A percentile compares a stretch with the other conserved stretches of the same genome.
Conservation (phyloP, 1,140 invertebrate genomes). For the Streblospio benedicti region DNA sequence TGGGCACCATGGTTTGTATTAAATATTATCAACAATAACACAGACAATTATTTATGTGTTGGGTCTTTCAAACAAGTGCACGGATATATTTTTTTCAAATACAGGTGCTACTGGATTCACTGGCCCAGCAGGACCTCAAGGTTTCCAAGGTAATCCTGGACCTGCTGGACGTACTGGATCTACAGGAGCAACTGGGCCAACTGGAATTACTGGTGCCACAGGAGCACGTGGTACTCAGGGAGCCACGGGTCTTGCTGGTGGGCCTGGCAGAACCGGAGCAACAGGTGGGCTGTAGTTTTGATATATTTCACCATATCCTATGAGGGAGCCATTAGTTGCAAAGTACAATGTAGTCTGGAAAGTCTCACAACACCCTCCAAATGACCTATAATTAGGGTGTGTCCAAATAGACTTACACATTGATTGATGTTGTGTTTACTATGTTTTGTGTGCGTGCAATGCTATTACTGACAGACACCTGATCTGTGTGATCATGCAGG, state of each 20-base stretch:
- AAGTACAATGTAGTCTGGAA: background rate
- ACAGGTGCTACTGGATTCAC: slow-evolving; percentile 12
- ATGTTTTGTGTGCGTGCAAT: no score
- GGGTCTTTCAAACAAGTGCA: slow-evolving; percentile 1
- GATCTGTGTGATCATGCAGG: background rate
- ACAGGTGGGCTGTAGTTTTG: no score
- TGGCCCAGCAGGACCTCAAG: slow-evolving; percentile 5
- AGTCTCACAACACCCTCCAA: no score
- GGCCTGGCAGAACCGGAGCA: slow-evolving; percentile 5
- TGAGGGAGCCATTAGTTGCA: no score
- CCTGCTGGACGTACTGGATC: slow-evolving; percentile 5
- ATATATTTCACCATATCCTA: no score
- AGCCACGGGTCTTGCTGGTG: background rate
- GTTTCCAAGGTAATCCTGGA: slow-evolving; percentile 3
- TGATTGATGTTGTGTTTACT: no score
- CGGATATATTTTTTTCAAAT: background rate
- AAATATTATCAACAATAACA: background rate
- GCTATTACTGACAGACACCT: no score
- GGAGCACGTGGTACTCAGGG: slow-evolving; percentile 12
- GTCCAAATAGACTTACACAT: no score
- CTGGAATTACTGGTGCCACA: background rate
- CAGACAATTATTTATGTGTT: slow-evolving; percentile 1
- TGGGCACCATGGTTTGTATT: no score
- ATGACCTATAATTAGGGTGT: no score
- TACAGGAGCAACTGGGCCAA: no score